These are phyloP conservation scores for Druon quercuslanigerum DNA, from an alignment of 1,140 invertebrate genomes.

Conservation along the genomic window DNA sequence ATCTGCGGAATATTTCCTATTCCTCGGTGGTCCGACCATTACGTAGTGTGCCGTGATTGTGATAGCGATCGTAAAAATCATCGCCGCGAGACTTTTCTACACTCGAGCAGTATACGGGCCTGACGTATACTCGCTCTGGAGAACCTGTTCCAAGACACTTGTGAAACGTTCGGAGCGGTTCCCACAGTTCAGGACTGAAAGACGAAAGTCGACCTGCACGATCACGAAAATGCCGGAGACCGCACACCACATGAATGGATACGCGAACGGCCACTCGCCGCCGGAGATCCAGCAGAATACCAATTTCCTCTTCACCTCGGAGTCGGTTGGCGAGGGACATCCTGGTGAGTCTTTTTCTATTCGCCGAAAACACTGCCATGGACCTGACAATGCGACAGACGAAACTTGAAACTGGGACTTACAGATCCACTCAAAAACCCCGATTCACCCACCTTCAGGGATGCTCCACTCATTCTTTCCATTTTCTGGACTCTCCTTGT, in stretches of 20 bases:
- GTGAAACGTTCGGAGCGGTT: not conserved
- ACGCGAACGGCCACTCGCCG: conserved; percentile 83
- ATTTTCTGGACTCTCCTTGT: conserved; percentile 19
- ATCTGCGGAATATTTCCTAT: conserved; percentile 62
- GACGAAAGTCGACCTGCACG: conserved; percentile 58
- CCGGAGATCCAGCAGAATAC: conserved; percentile 88
- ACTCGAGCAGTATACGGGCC: conserved; percentile 9
- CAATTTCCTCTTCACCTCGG: conserved; percentile 97
- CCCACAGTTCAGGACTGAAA: not conserved
- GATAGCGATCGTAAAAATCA: conserved; percentile 20
- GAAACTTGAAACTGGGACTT: conserved; percentile 4
- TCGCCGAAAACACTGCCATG: not conserved
- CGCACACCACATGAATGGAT: conserved; percentile 83
- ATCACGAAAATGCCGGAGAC: conserved; percentile 82
- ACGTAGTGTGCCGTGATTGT: conserved; percentile 53
- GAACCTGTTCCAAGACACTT: conserved; percentile 5
- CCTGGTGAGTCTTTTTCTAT: conserved; percentile 84
- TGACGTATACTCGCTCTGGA: conserved; percentile 12
- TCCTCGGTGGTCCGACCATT: conserved; percentile 45
- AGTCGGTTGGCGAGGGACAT: conserved; percentile 99
- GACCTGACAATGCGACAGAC: no score
- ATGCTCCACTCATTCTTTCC: conserved; percentile 29
- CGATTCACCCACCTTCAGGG: not conserved
- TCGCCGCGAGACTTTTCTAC: conserved; percentile 12
- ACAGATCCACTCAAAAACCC: not conserved